A percentile compares a stretch with the other conserved stretches of the same genome.
phyloP scores from a whole-genome alignment of 2,797 vertebrate species.

The Cyclura pinguis region DNA sequence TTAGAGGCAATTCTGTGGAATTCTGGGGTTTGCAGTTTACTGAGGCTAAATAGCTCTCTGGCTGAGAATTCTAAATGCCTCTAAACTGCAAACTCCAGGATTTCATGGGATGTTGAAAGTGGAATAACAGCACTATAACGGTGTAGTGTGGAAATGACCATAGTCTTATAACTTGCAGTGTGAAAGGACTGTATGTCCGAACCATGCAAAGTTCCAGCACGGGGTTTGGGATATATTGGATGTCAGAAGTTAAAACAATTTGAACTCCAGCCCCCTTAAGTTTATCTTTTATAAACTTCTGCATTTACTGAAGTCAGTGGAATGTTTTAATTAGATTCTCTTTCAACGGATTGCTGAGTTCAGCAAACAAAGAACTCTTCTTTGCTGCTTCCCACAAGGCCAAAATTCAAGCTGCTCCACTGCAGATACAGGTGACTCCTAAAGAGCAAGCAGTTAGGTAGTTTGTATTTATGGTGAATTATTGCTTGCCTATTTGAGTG shows the following conservation, averaged over 20 bases:
- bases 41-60: too few relatives aligned
- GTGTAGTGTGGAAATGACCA: too few relatives aligned
- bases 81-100: too few relatives aligned
- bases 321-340: not conserved
- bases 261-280: not conserved
- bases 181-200: not conserved
- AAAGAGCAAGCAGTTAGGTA: not conserved
- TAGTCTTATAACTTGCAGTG: too few relatives aligned
- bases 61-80: too few relatives aligned
- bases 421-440: too few relatives aligned
- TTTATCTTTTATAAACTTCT: slow-evolving; percentile 10
- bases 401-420: not conserved
- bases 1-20: too few relatives aligned
- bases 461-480: not conserved
- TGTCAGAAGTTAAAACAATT: not conserved
- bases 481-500: not conserved
- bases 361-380: not conserved
- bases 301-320: not conserved
- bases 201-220: fast-evolving
- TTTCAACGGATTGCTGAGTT: not conserved
- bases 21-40: too few relatives aligned
- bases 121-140: too few relatives aligned
- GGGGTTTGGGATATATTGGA: not conserved
- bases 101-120: too few relatives aligned
- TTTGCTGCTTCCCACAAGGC: not conserved